Evolutionary conservation across 2,113 vertebrate species (phyloP).

Genomic region (Petroica traversi): DNA sequence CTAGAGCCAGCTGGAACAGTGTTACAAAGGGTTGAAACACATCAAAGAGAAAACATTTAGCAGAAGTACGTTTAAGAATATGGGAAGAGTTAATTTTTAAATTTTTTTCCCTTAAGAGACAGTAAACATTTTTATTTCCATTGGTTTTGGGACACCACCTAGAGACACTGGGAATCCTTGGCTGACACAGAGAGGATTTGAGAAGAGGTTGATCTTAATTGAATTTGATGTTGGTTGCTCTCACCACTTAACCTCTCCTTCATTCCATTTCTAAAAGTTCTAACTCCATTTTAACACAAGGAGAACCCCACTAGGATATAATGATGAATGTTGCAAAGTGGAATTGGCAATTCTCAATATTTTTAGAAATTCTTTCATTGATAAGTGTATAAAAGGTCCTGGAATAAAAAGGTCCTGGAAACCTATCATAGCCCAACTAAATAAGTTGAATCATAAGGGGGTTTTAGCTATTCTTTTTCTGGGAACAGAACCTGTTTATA

Average conservation of each 20-base stretch:
- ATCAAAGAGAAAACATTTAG: background rate
- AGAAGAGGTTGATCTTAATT: background rate
- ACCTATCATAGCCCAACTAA: background rate
- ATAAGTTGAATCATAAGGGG: background rate
- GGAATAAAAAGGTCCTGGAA: background rate
- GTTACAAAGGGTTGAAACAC: background rate
- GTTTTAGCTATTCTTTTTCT: background rate
- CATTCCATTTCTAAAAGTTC: background rate
- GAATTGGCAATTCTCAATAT: background rate
- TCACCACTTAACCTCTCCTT: background rate
- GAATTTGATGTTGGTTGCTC: background rate
- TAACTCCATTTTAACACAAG: background rate
- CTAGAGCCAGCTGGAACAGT: background rate
- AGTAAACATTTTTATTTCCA: background rate
- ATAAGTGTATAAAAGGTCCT: too few species aligned
- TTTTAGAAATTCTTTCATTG: background rate
- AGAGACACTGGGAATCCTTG: background rate
- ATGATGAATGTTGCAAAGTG: background rate
- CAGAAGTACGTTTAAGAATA: background rate
- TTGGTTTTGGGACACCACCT: background rate
- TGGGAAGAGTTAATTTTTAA: accelerated
- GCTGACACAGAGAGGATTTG: background rate
- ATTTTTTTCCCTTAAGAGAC: background rate
- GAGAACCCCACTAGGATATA: background rate
- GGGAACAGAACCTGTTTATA: background rate